Percentiles rank a stretch among this genome's conserved stretches.
phyloP scores from a whole-genome alignment of 2,113 vertebrate species.

The Benthochromis sp. region DNA sequence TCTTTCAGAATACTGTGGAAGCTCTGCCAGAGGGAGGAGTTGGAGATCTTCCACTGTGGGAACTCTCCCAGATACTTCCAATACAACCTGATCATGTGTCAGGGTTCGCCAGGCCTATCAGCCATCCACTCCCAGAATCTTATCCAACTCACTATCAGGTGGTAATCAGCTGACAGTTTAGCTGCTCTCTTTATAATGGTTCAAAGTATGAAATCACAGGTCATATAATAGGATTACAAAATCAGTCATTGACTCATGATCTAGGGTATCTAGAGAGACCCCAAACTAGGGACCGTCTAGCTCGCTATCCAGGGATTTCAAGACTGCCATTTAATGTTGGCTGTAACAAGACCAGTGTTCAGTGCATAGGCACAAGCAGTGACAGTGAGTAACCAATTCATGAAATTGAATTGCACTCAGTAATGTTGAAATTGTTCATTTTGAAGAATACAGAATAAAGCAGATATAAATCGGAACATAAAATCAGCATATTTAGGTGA shows the following conservation, averaged over 20 bases:
- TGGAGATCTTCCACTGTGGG: neutral
- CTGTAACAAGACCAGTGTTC: neutral
- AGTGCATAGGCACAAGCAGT: neutral
- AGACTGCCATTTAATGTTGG: neutral
- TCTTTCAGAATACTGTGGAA: neutral
- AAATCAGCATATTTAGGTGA: neutral
- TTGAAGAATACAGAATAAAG: neutral
- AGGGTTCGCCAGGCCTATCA: neutral
- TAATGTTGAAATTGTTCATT: neutral
- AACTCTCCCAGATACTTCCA: neutral
- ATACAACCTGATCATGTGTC: neutral
- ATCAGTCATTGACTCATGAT: neutral
- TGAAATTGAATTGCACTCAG: neutral
- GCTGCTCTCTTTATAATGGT: neutral
- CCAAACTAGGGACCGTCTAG: neutral
- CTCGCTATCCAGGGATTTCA: neutral
- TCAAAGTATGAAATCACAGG: neutral
- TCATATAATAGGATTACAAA: neutral
- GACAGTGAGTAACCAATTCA: fast-evolving
- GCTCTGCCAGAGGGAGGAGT: neutral
- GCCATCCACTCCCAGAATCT: neutral
- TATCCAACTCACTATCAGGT: neutral
- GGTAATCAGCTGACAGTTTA: neutral
- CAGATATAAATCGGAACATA: neutral
- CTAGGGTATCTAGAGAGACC: neutral